phyloP scores from a whole-genome alignment of 23 tunicate genomes.

The Corella eumyota region DNA sequence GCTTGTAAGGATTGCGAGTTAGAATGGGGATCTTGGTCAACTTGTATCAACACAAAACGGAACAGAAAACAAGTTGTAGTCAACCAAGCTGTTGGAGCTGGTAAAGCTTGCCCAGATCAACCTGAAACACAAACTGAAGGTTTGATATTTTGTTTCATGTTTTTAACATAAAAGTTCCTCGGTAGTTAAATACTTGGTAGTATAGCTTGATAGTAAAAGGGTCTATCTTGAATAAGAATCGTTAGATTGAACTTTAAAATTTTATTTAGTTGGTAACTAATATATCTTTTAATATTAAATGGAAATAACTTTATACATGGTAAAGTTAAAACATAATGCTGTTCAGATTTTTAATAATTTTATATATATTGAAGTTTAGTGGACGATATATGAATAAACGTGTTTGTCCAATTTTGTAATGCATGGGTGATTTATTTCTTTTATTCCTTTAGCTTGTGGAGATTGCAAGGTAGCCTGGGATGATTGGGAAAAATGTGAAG shows the following conservation, averaged over 20 bases:
- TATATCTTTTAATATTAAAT: too few species aligned
- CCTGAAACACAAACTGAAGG: too few species aligned
- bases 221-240: too few species aligned
- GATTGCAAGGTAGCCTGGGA: slow-evolving; percentile 52
- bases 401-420: not conserved
- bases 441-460: slow-evolving; percentile 12
- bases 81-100: slow-evolving; percentile 33
- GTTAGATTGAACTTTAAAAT: too few species aligned
- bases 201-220: too few species aligned
- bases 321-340: not conserved
- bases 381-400: too few species aligned
- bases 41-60: slow-evolving; percentile 9
- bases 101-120: slow-evolving; percentile 44
- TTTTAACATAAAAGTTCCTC: too few species aligned
- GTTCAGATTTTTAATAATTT: not conserved
- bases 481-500: slow-evolving; percentile 33
- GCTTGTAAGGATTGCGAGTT: slow-evolving; percentile 27
- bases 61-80: slow-evolving; percentile 13
- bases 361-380: too few species aligned
- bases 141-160: too few species aligned
- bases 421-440: not conserved
- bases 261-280: too few species aligned
- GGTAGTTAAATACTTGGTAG: too few species aligned
- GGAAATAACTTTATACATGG: too few species aligned
- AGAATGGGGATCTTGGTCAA: slow-evolving; percentile 26